phyloP scores from a whole-genome alignment of 2,888 invertebrate species.

The Callinectes sapidus region DNA sequence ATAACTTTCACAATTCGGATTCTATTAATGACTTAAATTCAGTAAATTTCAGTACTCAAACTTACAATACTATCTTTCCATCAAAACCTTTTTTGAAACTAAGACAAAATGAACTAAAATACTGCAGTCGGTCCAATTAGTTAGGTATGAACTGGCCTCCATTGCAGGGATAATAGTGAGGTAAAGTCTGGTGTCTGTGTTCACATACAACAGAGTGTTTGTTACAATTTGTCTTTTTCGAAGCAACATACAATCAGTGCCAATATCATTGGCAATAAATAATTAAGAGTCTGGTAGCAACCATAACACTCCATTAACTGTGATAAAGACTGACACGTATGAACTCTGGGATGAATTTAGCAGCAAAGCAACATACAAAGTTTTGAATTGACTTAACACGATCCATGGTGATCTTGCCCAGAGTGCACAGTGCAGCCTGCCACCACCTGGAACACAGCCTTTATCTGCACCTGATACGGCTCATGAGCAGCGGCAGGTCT shows the following conservation, averaged over 20 bases:
- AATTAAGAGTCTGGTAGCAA: slow-evolving; percentile 64
- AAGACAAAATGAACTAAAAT: slow-evolving; percentile 52
- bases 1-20: not conserved
- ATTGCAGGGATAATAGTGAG: slow-evolving; percentile 64
- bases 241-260: slow-evolving; percentile 67
- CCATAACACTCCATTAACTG: slow-evolving; percentile 65
- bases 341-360: slow-evolving; percentile 52
- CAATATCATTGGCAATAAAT: slow-evolving; percentile 63
- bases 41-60: not conserved
- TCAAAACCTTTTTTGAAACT: slow-evolving; percentile 8
- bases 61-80: slow-evolving; percentile 15
- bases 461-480: slow-evolving; percentile 68
- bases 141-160: slow-evolving; percentile 67
- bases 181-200: slow-evolving; percentile 68
- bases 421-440: slow-evolving; percentile 23
- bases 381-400: slow-evolving; percentile 48
- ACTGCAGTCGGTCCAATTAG: slow-evolving; percentile 68
- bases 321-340: slow-evolving; percentile 55
- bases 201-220: slow-evolving; percentile 70
- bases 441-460: slow-evolving; percentile 64
- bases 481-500: slow-evolving; percentile 61
- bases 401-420: not conserved
- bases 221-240: slow-evolving; percentile 61
- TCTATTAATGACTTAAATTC: not conserved
- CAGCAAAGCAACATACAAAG: slow-evolving; percentile 25